phyloP scores from a whole-genome alignment of 2,113 vertebrate genomes.

The Ctenodactylus gundi region DNA sequence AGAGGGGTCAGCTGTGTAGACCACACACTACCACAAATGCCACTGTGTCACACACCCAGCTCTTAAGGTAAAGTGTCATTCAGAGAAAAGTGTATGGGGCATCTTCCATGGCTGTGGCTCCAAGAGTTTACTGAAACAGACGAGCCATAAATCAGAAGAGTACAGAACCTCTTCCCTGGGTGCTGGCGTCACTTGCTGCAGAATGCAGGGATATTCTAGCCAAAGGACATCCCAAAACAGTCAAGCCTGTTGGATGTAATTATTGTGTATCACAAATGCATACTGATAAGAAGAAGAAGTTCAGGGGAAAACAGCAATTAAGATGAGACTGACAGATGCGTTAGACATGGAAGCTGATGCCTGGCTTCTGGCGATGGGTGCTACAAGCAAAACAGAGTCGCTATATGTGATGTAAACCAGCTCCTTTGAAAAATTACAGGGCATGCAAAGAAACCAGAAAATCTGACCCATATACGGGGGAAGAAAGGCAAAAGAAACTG shows the following conservation, averaged over 20 bases:
- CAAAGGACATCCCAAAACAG: not conserved
- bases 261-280: too few species aligned
- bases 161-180: not conserved
- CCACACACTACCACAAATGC: not conserved
- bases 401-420: not conserved
- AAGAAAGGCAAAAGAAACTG: not conserved
- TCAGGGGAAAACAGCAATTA: not conserved
- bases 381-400: too few species aligned
- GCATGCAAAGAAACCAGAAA: not conserved
- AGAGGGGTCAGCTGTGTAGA: not conserved
- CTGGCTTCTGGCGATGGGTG: too few species aligned
- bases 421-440: not conserved
- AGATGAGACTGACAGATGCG: not conserved
- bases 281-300: too few species aligned
- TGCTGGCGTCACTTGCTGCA: not conserved
- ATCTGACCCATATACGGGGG: not conserved
- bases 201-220: not conserved
- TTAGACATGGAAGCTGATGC: not conserved
- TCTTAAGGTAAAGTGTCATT: not conserved
- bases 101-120: not conserved
- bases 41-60: not conserved
- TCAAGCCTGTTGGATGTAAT: not conserved
- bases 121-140: not conserved
- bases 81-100: not conserved
- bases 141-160: not conserved